Conservation (phyloP, 37 sponge, comb jelly and placozoan species). For the Cladorhizidae sp. region DNA sequence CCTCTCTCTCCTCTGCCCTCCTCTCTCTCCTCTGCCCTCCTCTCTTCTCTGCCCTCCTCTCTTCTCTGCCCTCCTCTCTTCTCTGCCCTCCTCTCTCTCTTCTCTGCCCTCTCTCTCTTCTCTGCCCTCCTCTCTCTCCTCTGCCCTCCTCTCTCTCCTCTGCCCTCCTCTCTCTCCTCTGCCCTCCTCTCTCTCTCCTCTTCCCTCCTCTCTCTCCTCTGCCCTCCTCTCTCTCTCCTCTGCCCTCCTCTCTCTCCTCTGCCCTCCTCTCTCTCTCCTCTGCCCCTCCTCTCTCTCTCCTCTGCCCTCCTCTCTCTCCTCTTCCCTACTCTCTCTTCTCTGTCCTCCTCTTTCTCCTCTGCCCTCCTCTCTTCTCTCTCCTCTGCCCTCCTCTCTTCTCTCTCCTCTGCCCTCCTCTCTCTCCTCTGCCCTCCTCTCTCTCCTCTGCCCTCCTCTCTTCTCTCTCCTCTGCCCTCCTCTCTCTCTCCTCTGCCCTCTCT, state of each 20-base stretch:
- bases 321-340: neutral
- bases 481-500: neutral
- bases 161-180: slow-evolving; percentile 44
- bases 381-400: neutral
- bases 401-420: neutral
- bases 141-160: neutral
- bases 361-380: slow-evolving; percentile 22
- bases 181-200: neutral
- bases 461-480: slow-evolving; percentile 48
- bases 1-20: slow-evolving; percentile 8
- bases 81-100: neutral
- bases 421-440: slow-evolving; percentile 16
- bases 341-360: slow-evolving; percentile 26
- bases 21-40: slow-evolving; percentile 5
- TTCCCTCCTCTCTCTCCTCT: neutral
- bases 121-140: too few relatives aligned
- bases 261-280: slow-evolving; percentile 17
- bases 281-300: neutral
- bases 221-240: neutral
- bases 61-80: neutral
- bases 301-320: slow-evolving; percentile 2
- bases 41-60: slow-evolving; percentile 45
- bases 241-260: slow-evolving; percentile 27
- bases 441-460: neutral
- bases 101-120: slow-evolving; percentile 12